These are phyloP conservation scores for Sicus ferrugineus DNA, from an alignment of 2,888 invertebrate species.

Conservation along the genomic window DNA sequence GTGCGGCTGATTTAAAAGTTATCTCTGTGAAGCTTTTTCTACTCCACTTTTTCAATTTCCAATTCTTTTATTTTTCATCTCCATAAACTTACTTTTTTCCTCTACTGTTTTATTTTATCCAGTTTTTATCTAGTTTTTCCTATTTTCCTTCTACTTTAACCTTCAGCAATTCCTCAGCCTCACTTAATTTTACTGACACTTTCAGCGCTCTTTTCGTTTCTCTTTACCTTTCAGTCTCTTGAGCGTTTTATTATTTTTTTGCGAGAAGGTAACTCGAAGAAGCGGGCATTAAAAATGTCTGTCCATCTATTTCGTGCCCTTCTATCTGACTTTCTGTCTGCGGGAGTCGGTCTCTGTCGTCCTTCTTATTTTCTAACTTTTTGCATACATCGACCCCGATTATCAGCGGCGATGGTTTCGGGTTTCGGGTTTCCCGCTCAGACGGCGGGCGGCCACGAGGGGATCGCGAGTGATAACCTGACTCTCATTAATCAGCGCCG, in stretches of 20 bases:
- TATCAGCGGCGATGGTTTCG: neutral
- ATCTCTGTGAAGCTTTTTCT: slow-evolving; percentile 15
- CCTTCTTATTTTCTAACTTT: neutral
- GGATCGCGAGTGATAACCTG: slow-evolving; percentile 25
- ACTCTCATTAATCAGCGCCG: slow-evolving; percentile 30
- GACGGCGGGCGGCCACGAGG: neutral
- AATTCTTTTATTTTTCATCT: too few species aligned
- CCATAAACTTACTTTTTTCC: neutral
- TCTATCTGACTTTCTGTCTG: neutral
- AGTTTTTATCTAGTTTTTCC: too few species aligned
- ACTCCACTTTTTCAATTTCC: too few species aligned
- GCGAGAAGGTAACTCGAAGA: slow-evolving; percentile 3
- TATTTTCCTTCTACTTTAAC: too few species aligned
- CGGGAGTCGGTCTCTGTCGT: neutral
- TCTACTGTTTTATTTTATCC: too few species aligned
- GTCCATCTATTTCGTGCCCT: neutral
- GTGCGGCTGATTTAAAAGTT: slow-evolving; percentile 30
- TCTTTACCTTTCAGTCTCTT: too few species aligned
- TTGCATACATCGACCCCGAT: slow-evolving; percentile 1
- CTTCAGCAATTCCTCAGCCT: too few species aligned
- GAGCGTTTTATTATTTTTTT: neutral
- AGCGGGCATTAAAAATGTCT: slow-evolving; percentile 12
- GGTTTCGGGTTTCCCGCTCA: neutral
- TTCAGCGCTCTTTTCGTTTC: too few species aligned
- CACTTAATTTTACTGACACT: too few species aligned